Evolutionary conservation across 1,140 invertebrate genomes (phyloP), one percentile per base, ranked within the genome.

Genomic region (Propsilocerus akamusi): DNA sequence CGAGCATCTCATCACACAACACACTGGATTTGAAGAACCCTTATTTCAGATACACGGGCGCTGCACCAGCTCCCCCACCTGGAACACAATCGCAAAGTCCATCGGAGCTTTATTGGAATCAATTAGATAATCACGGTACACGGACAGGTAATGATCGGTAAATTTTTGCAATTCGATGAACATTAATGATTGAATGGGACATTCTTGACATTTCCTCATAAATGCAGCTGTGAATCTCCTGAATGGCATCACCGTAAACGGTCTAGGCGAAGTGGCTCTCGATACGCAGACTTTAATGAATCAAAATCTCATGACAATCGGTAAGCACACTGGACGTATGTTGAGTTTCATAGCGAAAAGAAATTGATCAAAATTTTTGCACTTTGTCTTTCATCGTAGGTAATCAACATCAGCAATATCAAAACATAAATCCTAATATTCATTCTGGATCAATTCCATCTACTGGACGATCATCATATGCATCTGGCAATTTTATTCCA

Each of bases 21-120:
- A 90, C 86, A 22, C 72, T 99, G 59, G 96, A 99, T 70, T 72
- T 99, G 55, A 99, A 99, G 71, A 99, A 98, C 73, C 96, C 96
- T 7, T 98, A 96, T 75, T 99, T 99, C 70, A 74, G 84, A 65
- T 91, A 91, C 58, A 89, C 87, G 5, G 89, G 89, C 25, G 83
- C 86, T 32, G 81, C 85, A 2, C 84, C 86, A 1, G 80, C 83
- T 51, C 85, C 88, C 5, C 91, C 90, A 5, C 91, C 93, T 5
- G 92, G 91, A 23, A 79, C 82, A 46, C 88, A 85, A 58, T 83
- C 78, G 52, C 81, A 83, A 37, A 95, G 91, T 8, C 92, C 93
- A 0, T 93, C 87, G 60, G 91, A 97, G 68, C 74, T 78, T 30
- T 92, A 91, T 60, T 93, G 89, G 89, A 77, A 78, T 49, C 84